Evolutionary conservation across 2,888 invertebrate genomes (phyloP).

Genomic region (Alentia gelatinosa): DNA sequence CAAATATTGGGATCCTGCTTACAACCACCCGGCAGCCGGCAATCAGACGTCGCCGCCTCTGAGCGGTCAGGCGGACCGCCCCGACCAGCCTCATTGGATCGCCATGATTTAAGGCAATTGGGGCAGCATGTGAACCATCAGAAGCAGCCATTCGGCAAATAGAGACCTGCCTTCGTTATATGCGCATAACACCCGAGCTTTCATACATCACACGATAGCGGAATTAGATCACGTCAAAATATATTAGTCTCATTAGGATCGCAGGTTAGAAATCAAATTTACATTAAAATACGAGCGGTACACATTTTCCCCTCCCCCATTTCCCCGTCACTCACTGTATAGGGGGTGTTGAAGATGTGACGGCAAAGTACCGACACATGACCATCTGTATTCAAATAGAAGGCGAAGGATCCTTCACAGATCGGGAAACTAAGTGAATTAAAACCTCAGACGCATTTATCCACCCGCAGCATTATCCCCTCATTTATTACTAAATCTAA

Average conservation of each 20-base stretch:
- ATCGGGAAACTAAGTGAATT: background rate
- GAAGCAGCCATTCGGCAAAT: background rate
- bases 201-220: background rate
- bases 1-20: slow-evolving; percentile 31
- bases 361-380: background rate
- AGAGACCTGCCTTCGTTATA: background rate
- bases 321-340: background rate
- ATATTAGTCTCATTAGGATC: background rate
- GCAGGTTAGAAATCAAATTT: slow-evolving; percentile 9
- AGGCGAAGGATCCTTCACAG: background rate
- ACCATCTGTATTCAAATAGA: background rate
- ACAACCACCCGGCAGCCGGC: background rate
- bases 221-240: background rate
- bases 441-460: background rate
- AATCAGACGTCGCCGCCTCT: background rate
- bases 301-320: too few relatives aligned
- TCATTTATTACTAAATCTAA: background rate
- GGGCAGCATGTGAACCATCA: background rate
- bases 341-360: background rate
- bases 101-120: slow-evolving; percentile 14
- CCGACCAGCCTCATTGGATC: background rate
- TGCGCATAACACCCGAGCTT: background rate
- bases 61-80: background rate
- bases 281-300: slow-evolving; percentile 11
- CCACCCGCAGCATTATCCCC: background rate